Percentiles rank a stretch among this genome's conserved stretches.
phyloP scores from a whole-genome alignment of 1,140 invertebrate genomes.

The Drosophila auraria region DNA sequence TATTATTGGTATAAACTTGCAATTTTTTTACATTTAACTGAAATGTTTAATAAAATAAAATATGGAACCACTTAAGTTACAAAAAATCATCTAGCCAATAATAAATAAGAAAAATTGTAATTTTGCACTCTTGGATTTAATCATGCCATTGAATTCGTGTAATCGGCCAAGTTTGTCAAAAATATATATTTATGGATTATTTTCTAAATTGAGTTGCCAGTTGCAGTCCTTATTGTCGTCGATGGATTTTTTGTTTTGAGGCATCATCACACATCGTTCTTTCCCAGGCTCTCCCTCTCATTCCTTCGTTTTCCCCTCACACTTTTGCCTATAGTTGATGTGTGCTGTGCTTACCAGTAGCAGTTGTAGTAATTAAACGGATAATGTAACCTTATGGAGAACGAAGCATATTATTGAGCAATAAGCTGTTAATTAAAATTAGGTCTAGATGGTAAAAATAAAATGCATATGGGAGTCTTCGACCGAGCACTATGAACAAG shows the following conservation, averaged over 20 bases:
- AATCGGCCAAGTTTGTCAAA: conserved; percentile 9
- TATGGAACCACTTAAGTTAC: neutral
- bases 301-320: conserved; percentile 9
- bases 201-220: conserved; percentile 24
- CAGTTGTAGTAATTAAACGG: conserved; percentile 85
- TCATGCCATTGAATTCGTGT: conserved; percentile 3
- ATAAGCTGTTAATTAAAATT: conserved; percentile 40
- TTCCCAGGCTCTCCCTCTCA: conserved; percentile 13
- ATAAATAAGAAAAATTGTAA: neutral
- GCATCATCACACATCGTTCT: conserved; percentile 41
- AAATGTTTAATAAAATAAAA: conserved; percentile 1
- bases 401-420: conserved; percentile 66
- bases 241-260: conserved; percentile 12
- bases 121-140: neutral
- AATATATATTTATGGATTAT: conserved; percentile 1
- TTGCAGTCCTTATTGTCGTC: conserved; percentile 42
- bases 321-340: conserved; percentile 15
- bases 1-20: neutral
- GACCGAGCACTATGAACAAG: conserved; percentile 45
- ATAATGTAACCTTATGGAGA: conserved; percentile 84
- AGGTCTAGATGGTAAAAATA: conserved; percentile 31
- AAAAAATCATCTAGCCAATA: neutral
- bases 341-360: conserved; percentile 71
- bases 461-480: conserved; percentile 32
- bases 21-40: neutral